A percentile compares a stretch with the other conserved stretches of the same genome.
Evolutionary conservation across 2,113 vertebrate genomes (phyloP).

Genomic region (Cinclus cinclus): DNA sequence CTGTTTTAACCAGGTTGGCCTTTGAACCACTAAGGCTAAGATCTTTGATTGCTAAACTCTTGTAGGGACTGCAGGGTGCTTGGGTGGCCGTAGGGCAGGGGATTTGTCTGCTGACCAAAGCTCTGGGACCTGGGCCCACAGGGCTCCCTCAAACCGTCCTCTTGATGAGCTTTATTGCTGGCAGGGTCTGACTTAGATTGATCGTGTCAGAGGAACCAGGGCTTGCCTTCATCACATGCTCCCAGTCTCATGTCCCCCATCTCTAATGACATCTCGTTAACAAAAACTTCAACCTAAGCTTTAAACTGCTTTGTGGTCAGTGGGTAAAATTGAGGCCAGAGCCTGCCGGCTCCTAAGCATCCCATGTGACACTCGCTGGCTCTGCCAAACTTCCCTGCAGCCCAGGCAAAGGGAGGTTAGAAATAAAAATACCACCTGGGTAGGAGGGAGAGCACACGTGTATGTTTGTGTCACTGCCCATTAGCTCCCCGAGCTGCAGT

Average conservation of each 20-base stretch:
- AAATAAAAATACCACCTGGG: slow-evolving; percentile 20
- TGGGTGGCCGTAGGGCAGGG: neutral
- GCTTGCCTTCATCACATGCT: neutral
- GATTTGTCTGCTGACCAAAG: neutral
- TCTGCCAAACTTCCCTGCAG: neutral
- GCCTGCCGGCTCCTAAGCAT: neutral
- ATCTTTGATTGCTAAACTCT: neutral
- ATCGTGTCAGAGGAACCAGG: fast-evolving
- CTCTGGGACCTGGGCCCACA: too few species aligned
- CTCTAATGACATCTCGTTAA: neutral
- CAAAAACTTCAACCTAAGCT: neutral
- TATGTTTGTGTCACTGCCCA: neutral
- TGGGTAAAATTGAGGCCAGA: neutral
- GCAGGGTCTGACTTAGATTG: neutral
- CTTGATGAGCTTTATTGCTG: neutral
- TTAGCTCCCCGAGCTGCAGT: neutral
- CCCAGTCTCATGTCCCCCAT: neutral
- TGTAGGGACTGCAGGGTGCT: neutral
- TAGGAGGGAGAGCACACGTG: neutral
- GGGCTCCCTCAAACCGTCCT: neutral
- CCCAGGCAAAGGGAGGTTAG: neutral
- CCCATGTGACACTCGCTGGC: fast-evolving
- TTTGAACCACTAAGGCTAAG: neutral
- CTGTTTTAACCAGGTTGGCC: neutral
- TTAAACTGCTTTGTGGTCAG: neutral